Conservation (phyloP, 2,113 vertebrate genomes). For the Passer domesticus region DNA sequence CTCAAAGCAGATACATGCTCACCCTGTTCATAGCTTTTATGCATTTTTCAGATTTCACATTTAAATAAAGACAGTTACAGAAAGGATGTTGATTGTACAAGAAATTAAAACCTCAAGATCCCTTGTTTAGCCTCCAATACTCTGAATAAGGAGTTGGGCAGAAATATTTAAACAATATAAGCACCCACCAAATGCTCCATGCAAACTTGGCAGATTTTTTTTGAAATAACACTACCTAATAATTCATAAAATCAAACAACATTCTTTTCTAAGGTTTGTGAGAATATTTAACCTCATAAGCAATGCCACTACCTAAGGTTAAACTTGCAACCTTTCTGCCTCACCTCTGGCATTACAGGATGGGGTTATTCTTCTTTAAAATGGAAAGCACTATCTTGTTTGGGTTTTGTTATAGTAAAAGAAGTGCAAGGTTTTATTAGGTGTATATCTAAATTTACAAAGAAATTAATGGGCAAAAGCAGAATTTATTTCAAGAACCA, state of each 20-base stretch:
- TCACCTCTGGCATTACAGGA: background rate
- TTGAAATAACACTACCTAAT: accelerated
- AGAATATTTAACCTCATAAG: background rate
- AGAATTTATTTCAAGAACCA: background rate
- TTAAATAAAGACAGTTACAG: background rate
- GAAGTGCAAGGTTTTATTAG: background rate
- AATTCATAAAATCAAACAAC: background rate
- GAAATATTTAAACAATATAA: background rate
- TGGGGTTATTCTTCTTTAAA: background rate
- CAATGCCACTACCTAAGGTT: background rate
- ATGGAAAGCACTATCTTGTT: background rate
- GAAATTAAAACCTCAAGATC: background rate
- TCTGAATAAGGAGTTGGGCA: background rate
- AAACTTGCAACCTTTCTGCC: background rate
- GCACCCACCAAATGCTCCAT: background rate
- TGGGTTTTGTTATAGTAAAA: background rate
- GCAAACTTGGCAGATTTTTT: background rate
- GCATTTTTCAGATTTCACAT: background rate
- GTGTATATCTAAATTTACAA: background rate
- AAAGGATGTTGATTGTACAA: background rate
- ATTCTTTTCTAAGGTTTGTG: background rate
- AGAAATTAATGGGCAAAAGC: background rate
- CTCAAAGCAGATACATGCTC: background rate
- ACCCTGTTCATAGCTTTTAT: background rate
- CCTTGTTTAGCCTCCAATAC: background rate